Base-by-base conservation (phyloP, 2,113 vertebrate genomes). In the Aspidoscelis tigris region DNA sequence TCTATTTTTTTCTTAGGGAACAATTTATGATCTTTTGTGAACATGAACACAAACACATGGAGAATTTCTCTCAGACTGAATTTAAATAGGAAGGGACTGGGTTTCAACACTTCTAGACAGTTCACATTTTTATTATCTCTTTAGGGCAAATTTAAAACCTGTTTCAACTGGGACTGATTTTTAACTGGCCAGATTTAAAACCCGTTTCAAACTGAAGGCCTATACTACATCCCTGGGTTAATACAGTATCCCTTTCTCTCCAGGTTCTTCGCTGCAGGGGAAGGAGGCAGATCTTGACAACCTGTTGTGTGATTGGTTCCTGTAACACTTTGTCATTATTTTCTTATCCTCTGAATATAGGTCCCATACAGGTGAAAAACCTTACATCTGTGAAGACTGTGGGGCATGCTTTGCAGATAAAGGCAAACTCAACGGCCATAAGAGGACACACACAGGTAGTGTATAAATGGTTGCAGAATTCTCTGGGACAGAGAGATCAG, bases 331-430 rank as follows among this genome's bases (percentile, higher is more conserved):
- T 53, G 18, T 76, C n/a, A 43, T 43, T 33, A 2, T 8, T 12
- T 9, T 33, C 53, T 6, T 70, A 9, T 2, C 50, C 0, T 0
- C 24, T 88, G 66, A 72, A 0, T 20, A 24, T 43, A 95, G 95
- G 80, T 94, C 93, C 70, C 95, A 96, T 61, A 95, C 95, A 0
- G 94, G 95, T 65, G 94, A 95, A 84, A 96, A 93, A 86, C 95
- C 94, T 0, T 95, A 95, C 22, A 82, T 95, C 21, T 95, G 94
- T 44, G 95, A 95, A 80, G 95, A 94, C 10, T 96, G 95, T 0
- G 95, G 94, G 0, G 91, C 92, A 11, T 93, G 92, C 70, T 96
- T 96, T 82, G 90, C 89, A 0, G 90, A 95, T 84, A 94, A 39
- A 84, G 93, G 94, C 55, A 95, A 95, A 65, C 93, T 96, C 78